Base-by-base conservation (phyloP, 1,140 invertebrate genomes). In the Apolygus lucorum region DNA sequence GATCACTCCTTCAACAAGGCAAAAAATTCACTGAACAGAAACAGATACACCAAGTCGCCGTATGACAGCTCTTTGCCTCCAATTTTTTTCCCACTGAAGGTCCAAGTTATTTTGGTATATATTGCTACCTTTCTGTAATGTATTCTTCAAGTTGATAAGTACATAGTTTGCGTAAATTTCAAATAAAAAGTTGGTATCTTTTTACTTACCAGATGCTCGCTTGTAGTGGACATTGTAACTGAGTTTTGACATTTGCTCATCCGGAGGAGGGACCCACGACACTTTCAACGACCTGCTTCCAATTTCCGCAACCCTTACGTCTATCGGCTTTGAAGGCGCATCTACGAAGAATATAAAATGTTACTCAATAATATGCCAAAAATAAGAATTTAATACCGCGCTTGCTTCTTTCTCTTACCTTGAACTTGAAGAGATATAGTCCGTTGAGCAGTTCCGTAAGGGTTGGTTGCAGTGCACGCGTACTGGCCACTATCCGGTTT, bases 401-500 rank as follows among this genome's bases (percentile, higher is more conserved):
- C 11, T 14, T 67, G 11, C 14, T 68, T 68, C 26, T 11, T n/a
- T n/a, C n/a, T n/a, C n/a, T 22, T 52, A 85, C 84, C 84, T 81
- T 89, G 86, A 2, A 89, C 87, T 63, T 85, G 82, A 2, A 91
- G 78, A 73, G 85, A 81, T 71, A 88, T 84, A 11, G 81, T 83
- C 11, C 85, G 82, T 68, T 84, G 82, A 75, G 90, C 88, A 29
- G 84, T 82, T 1, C 89, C 89, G 76, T 87, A 86, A 1, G 82
- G 80, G 77, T 91, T 91, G 67, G 80, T 81, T 1, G 87, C 87
- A 14, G 82, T 79, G 76, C 89, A 91, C 1, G 83, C 83, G 76
- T 89, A 90, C 72, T 87, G 84, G 0, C 85, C 87, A 2, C 84
- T 83, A 76, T 90, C 89, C 4, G 81, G 79, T 13, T 86, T 81